Evolutionary conservation across 2,888 invertebrate species (phyloP).

Genomic region (Spodoptera exigua): DNA sequence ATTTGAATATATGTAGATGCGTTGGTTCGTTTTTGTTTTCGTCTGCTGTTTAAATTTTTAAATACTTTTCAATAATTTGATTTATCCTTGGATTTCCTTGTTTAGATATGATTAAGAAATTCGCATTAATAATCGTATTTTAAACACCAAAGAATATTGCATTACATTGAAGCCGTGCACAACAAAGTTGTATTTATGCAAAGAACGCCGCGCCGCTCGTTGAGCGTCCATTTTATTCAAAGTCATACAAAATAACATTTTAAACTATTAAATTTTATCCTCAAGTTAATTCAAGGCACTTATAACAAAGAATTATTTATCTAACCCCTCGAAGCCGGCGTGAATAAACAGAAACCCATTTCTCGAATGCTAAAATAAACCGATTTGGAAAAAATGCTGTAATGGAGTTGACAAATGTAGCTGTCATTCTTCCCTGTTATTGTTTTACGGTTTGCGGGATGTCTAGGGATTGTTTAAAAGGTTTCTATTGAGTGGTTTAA

Average conservation of each 20-base stretch:
- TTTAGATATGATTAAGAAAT: no score
- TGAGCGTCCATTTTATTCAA: conserved; percentile 2
- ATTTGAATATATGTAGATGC: no score
- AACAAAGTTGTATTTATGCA: not conserved
- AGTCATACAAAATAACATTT: conserved; percentile 38
- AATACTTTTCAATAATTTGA: no score
- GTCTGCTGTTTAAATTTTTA: no score
- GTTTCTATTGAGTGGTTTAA: conserved; percentile 33
- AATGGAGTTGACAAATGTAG: conserved; percentile 59
- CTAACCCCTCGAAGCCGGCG: conserved; percentile 62
- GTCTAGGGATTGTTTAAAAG: conserved; percentile 38
- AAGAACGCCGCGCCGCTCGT: not conserved
- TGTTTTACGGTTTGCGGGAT: conserved; percentile 36
- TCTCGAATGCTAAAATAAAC: conserved; percentile 70
- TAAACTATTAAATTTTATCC: conserved; percentile 40
- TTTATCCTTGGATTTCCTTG: no score
- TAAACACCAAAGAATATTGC: not conserved
- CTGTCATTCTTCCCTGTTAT: conserved; percentile 54
- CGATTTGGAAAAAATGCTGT: conserved; percentile 73
- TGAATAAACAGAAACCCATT: conserved; percentile 75
- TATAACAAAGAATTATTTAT: conserved; percentile 64
- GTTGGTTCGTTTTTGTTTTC: no score
- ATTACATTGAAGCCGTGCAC: not conserved
- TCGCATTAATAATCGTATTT: no score
- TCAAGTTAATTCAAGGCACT: conserved; percentile 48